Evolutionary conservation across 1,140 invertebrate species (phyloP), one percentile per base, ranked within the genome.

Genomic region (Orius insidiosus): DNA sequence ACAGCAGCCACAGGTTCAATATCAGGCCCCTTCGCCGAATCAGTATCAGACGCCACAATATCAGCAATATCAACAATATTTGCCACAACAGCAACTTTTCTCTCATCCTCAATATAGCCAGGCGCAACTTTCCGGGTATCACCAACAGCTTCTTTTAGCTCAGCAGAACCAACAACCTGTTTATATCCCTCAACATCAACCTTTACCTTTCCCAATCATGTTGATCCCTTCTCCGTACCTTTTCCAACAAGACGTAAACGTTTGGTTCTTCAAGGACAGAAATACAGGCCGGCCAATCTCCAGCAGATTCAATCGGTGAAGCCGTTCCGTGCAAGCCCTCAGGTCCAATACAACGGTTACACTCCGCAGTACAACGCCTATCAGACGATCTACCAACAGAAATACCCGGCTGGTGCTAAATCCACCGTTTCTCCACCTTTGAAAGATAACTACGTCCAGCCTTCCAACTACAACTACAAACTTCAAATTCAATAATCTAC

Each of bases 341-440:
- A 43, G 24, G 31, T 43, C 19, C 10, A 16, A 3, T 9, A 7
- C 7, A n/a, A n/a, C 35, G 35, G 35, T 11, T 30, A 43, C 18
- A 18, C 19, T 5, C 24, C 41, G 19, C 41, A 43, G 14, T 31
- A 43, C 19, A 31, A 43, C 16, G 41, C 41, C 24, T 43, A 43
- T 16, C 41, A 43, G 24, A 31, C 41, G 18, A n/a, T 43, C 3
- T 43, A 43, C 24, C 41, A 43, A 11, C 41, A 43, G n/a, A 43
- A 43, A 15, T 43, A 31, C 41, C 16, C 24, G 18, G 8, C 19
- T 5, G 41, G 41, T 2, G 41, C 14, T n/a, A 43, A 43, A 31
- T 43, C 41, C 2, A 43, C 41, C n/a, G 41, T 31, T n/a, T n/a
- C 41, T n/a, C 41, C 41, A n/a, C 41, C 41, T 30, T 15, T 43